A percentile compares a stretch with the other conserved stretches of the same genome.
These are phyloP conservation scores for Conger conger DNA, from an alignment of 2,113 vertebrate genomes.

Conservation along the genomic window DNA sequence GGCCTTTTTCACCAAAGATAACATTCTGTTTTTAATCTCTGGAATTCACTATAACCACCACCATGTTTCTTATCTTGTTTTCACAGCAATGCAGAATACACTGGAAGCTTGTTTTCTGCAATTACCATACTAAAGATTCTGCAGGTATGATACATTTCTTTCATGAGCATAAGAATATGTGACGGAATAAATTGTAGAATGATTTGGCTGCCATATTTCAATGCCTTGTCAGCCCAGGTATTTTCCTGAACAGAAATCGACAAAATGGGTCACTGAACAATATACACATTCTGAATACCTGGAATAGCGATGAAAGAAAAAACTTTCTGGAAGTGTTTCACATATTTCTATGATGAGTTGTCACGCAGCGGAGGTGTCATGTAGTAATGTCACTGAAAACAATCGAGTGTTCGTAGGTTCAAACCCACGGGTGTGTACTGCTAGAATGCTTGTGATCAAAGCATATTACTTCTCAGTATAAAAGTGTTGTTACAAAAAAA, in stretches of 20 bases:
- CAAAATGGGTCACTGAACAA: background rate
- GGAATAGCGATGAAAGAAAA: background rate
- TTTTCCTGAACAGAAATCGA: background rate
- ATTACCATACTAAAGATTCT: constrained; percentile 73
- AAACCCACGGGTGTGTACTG: background rate
- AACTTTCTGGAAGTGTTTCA: background rate
- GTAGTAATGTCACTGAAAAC: background rate
- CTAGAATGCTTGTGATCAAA: background rate
- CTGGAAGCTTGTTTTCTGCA: constrained; percentile 59
- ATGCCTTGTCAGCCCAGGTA: background rate
- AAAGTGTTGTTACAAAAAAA: background rate
- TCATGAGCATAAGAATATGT: constrained; percentile 49
- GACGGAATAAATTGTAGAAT: constrained; percentile 53
- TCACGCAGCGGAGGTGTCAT: background rate
- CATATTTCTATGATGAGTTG: background rate
- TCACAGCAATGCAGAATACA: constrained; percentile 72
- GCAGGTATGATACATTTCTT: constrained; percentile 71
- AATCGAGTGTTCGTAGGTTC: background rate
- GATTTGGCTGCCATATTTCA: constrained; percentile 52
- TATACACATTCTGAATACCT: background rate
- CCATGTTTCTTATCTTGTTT: constrained; percentile 73
- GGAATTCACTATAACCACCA: background rate
- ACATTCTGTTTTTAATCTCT: background rate
- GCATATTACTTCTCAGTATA: background rate
- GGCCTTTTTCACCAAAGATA: constrained; percentile 10